These are phyloP conservation scores for Ischnura elegans DNA, from an alignment of 2,888 invertebrate species.

Conservation along the genomic window DNA sequence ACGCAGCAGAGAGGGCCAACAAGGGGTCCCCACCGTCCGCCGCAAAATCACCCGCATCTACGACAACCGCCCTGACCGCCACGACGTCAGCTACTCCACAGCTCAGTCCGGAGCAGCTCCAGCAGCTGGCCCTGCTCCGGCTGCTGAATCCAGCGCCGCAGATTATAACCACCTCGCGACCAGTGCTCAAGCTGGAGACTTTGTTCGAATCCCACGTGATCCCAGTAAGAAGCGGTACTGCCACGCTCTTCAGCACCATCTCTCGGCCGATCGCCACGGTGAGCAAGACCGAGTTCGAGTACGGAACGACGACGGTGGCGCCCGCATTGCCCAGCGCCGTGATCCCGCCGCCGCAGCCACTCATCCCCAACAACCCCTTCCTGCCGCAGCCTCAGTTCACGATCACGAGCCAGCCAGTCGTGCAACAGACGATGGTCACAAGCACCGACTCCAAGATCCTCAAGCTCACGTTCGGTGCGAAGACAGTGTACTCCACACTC, in stretches of 20 bases:
- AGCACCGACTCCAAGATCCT: slow-evolving; percentile 90
- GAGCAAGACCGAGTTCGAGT: slow-evolving; percentile 89
- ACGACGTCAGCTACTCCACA: slow-evolving; percentile 57
- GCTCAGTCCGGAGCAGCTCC: slow-evolving; percentile 85
- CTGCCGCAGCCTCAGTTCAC: slow-evolving; percentile 84
- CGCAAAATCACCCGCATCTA: slow-evolving; percentile 75
- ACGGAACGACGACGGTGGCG: slow-evolving; percentile 86
- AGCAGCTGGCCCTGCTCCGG: slow-evolving; percentile 86
- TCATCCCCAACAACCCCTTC: slow-evolving; percentile 77
- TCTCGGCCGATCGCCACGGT: slow-evolving; percentile 89
- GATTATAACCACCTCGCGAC: slow-evolving; percentile 89
- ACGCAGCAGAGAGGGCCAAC: slow-evolving; percentile 69
- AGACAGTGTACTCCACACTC: slow-evolving; percentile 92
- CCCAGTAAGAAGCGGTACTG: slow-evolving; percentile 87
- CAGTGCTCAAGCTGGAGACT: slow-evolving; percentile 84
- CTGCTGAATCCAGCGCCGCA: slow-evolving; percentile 85
- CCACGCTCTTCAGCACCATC: slow-evolving; percentile 88
- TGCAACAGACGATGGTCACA: slow-evolving; percentile 88
- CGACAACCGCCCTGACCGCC: slow-evolving; percentile 69
- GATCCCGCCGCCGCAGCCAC: slow-evolving; percentile 75
- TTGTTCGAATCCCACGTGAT: slow-evolving; percentile 91
- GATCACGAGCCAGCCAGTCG: slow-evolving; percentile 88
- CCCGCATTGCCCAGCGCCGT: slow-evolving; percentile 79
- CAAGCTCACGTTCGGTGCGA: slow-evolving; percentile 94
- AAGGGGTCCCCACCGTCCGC: slow-evolving; percentile 74